Conservation (phyloP, 2,888 invertebrate species). For the Drosophila putrida region DNA sequence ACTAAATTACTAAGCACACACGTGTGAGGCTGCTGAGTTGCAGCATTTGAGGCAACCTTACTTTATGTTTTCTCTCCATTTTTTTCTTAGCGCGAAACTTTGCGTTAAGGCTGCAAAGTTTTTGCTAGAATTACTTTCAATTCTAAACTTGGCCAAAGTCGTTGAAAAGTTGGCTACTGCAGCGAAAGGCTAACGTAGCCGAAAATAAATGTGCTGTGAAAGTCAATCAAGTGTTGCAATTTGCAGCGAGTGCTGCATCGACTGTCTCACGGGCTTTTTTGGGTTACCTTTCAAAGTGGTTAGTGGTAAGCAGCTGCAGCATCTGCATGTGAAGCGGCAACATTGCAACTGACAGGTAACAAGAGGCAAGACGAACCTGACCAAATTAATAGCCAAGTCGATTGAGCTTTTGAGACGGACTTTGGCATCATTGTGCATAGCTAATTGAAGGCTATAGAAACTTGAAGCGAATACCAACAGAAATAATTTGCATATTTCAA, state of each 20-base stretch:
- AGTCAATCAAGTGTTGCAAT: slow-evolving; percentile 79
- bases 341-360: slow-evolving; percentile 71
- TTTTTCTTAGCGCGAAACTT: slow-evolving; percentile 32
- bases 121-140: slow-evolving; percentile 69
- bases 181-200: slow-evolving; percentile 30
- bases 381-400: slow-evolving; percentile 25
- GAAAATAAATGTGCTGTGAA: slow-evolving; percentile 78
- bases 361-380: slow-evolving; percentile 10
- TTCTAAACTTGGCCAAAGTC: slow-evolving; percentile 74
- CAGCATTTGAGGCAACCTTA: slow-evolving; percentile 18
- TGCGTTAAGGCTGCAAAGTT: slow-evolving; percentile 38
- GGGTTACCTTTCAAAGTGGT: slow-evolving; percentile 35
- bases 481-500: neutral
- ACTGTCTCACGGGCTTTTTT: slow-evolving; percentile 8
- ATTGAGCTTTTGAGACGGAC: slow-evolving; percentile 1
- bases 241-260: slow-evolving; percentile 41
- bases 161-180: slow-evolving; percentile 42
- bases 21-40: slow-evolving; percentile 59
- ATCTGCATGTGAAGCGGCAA: slow-evolving; percentile 66
- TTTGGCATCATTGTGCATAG: slow-evolving; percentile 16
- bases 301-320: slow-evolving; percentile 34
- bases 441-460: slow-evolving; percentile 13
- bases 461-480: neutral
- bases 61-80: neutral
- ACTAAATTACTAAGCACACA: slow-evolving; percentile 51